Percentiles rank a stretch among this genome's conserved stretches.
Conservation (phyloP, 2,888 invertebrate genomes). For the Cosmorhoe ocellata region DNA sequence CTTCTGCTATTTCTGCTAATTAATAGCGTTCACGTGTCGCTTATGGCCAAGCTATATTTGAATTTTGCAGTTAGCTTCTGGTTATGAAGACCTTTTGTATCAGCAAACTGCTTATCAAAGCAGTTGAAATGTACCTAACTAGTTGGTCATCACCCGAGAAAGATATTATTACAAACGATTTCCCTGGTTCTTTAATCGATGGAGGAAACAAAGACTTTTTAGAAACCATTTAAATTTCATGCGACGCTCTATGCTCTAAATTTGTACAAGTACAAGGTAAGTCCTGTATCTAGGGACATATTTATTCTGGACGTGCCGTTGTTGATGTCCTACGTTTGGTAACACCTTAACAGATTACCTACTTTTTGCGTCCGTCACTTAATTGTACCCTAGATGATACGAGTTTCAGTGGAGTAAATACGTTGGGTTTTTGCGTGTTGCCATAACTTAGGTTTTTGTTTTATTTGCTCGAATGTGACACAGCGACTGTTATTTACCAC, state of each 20-base stretch:
- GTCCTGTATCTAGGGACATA: slow-evolving; percentile 14
- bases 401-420: slow-evolving; percentile 18
- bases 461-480: slow-evolving; percentile 3
- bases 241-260: background rate
- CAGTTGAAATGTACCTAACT: too few relatives aligned
- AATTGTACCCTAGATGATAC: slow-evolving; percentile 33
- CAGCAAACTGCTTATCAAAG: too few relatives aligned
- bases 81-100: too few relatives aligned
- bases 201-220: too few relatives aligned
- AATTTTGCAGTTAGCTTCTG: too few relatives aligned
- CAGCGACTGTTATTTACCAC: background rate
- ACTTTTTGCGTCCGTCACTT: slow-evolving; percentile 31
- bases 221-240: too few relatives aligned
- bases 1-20: too few relatives aligned
- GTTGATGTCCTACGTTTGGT: slow-evolving; percentile 21
- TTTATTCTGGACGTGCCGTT: slow-evolving; percentile 13
- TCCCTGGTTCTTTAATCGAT: too few relatives aligned
- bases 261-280: slow-evolving; percentile 1
- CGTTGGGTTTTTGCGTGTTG: slow-evolving; percentile 6
- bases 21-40: too few relatives aligned
- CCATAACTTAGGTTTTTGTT: slow-evolving; percentile 15
- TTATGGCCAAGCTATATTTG: too few relatives aligned
- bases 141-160: too few relatives aligned
- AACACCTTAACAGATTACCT: slow-evolving; percentile 33
- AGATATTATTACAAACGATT: too few relatives aligned